Evolutionary conservation across 2,888 invertebrate genomes (phyloP), one percentile per base, ranked within the genome.

Genomic region (Calliopum simillimum): DNA sequence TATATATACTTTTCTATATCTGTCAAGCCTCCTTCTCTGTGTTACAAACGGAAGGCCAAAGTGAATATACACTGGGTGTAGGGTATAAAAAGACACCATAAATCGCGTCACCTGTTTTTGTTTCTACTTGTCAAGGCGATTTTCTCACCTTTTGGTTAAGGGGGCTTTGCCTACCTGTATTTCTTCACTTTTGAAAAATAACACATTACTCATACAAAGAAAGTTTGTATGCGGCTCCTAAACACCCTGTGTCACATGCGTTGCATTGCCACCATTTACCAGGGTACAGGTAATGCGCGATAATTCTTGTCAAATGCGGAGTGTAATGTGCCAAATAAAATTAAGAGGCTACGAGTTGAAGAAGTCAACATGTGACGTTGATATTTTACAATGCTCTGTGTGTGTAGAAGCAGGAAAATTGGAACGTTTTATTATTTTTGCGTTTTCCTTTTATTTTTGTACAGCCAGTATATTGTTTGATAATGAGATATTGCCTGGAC

Each of bases 401-500:
- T 14, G 16, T 11, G n/a, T 8, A 51, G 16, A 21, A 14, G 21
- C 23, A 19, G 21, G 16, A 19, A 19, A 59, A 16, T 41, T 43
- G 43, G 13, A n/a, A n/a, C 23, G 49, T 49, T 14, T 47, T 25
- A 51, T 25, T 41, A 13, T 51, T 49, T 51, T 16, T n/a, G 41
- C 13, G 21, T 19, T 19, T 41, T 41, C 16, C 11, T 21, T 14
- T n/a, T 11, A 14, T 59, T 4, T 19, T 41, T 19, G 14, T 16
- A 3, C 5, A 11, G 16, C 6, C 46, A 23, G 23, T 61, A 4
- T 41, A 23, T 47, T 61, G 16, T 76, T 76, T 78, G 77, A 82
- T 80, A 80, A 82, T 82, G 80, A 82, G 81, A 79, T 79, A 84
- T 82, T 76, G 73, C 70, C 61, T 66, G 69, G 75, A 84, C 84